phyloP scores from a whole-genome alignment of 1,140 invertebrate genomes.

The Scaptomyza montana region DNA sequence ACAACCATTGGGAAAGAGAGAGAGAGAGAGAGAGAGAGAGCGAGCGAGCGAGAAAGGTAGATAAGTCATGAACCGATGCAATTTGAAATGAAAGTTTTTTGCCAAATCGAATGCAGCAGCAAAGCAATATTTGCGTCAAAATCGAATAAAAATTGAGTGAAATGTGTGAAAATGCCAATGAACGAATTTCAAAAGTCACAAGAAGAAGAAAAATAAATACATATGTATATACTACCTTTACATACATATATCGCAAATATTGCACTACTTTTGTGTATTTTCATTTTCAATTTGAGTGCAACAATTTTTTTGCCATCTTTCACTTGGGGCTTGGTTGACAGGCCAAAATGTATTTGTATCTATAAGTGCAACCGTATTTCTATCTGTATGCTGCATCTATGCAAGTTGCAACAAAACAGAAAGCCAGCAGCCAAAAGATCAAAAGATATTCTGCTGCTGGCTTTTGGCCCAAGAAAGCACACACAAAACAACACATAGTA shows the following conservation, averaged over 20 bases:
- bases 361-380: slow-evolving; percentile 2
- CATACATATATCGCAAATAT: neutral
- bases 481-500: neutral
- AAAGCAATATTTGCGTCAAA: slow-evolving; percentile 53
- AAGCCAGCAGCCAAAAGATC: slow-evolving; percentile 56
- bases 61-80: slow-evolving; percentile 44
- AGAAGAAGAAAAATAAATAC: neutral
- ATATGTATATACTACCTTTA: neutral
- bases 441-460: slow-evolving; percentile 56
- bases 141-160: slow-evolving; percentile 35
- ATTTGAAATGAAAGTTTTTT: slow-evolving; percentile 52
- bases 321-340: slow-evolving; percentile 41
- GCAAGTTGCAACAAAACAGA: slow-evolving; percentile 28
- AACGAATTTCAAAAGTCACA: slow-evolving; percentile 39
- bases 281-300: slow-evolving; percentile 45
- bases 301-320: slow-evolving; percentile 47
- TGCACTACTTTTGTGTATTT: slow-evolving; percentile 30
- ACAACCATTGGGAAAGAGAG: neutral
- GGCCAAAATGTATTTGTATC: slow-evolving; percentile 32
- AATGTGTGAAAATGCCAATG: slow-evolving; percentile 66
- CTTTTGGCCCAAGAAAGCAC: slow-evolving; percentile 12
- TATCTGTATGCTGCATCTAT: slow-evolving; percentile 7
- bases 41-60: neutral
- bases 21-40: neutral
- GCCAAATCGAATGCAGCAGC: slow-evolving; percentile 42